Percentiles rank a stretch among this genome's conserved stretches.
Evolutionary conservation across 2,113 vertebrate species (phyloP).

Genomic region (Plecturocebus donacophilus): DNA sequence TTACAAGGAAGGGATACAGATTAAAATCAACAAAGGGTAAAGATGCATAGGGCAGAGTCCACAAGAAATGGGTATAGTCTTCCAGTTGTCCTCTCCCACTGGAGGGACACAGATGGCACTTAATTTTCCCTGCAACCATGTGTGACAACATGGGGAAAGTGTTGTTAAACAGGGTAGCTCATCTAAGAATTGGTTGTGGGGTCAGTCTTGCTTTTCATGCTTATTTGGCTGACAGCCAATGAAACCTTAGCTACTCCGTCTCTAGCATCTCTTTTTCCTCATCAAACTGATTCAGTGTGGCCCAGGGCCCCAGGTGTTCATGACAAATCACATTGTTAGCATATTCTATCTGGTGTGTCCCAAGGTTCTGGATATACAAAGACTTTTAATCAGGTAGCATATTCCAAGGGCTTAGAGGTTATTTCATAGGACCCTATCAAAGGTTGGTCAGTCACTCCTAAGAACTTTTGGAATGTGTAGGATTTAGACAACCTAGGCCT

Average conservation of each 20-base stretch:
- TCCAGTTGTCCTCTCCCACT: background rate
- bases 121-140: background rate
- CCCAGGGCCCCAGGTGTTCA: background rate
- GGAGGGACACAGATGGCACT: background rate
- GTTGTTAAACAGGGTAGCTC: background rate
- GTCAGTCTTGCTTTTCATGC: too few relatives aligned
- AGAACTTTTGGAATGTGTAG: background rate
- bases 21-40: slow-evolving; percentile 43
- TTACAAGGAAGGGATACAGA: background rate
- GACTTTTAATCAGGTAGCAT: background rate
- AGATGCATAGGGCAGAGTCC: background rate
- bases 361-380: background rate
- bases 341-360: background rate
- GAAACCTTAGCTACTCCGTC: background rate
- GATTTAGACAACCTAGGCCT: background rate
- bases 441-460: background rate
- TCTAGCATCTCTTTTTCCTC: background rate
- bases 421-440: background rate
- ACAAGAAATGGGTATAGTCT: background rate
- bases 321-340: background rate
- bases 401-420: background rate
- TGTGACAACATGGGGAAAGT: background rate
- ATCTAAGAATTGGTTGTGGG: background rate
- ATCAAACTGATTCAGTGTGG: background rate
- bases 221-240: too few relatives aligned